phyloP scores from a whole-genome alignment of 2,113 vertebrate genomes.

The Rhombomys opimus region DNA sequence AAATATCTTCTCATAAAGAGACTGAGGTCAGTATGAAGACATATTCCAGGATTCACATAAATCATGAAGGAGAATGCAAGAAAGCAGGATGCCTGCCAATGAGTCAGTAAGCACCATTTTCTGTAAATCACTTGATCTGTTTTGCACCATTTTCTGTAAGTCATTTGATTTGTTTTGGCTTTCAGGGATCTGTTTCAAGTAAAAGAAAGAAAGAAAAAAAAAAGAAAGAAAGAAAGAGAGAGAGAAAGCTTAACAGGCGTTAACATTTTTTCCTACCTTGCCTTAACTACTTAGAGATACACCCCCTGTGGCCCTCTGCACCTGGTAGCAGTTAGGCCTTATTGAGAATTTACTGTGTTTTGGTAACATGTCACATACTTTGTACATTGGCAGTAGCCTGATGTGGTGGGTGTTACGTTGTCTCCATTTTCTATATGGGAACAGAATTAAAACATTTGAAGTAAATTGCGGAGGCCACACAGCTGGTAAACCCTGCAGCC shows the following conservation, averaged over 20 bases:
- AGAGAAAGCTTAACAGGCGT: background rate
- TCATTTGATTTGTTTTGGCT: constrained; percentile 74
- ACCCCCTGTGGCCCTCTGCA: background rate
- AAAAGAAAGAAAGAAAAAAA: background rate
- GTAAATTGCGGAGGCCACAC: background rate
- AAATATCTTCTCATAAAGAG: constrained; percentile 67
- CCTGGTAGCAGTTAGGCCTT: background rate
- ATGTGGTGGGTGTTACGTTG: background rate
- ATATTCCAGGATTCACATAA: constrained; percentile 70
- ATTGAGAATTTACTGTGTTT: background rate
- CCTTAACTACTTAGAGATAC: constrained; percentile 21
- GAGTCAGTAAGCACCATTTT: constrained; percentile 74
- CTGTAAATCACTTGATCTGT: constrained; percentile 74
- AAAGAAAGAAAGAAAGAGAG: background rate
- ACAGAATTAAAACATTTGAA: background rate
- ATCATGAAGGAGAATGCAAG: constrained; percentile 69
- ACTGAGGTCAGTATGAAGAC: constrained; percentile 69
- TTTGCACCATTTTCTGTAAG: constrained; percentile 75
- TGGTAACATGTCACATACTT: background rate
- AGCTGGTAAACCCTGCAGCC: background rate
- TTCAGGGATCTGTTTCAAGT: constrained; percentile 55
- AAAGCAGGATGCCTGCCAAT: constrained; percentile 61
- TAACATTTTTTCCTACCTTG: constrained; percentile 58
- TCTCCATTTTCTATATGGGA: background rate
- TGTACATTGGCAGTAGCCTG: background rate